Evolutionary conservation across 2,888 invertebrate genomes (phyloP), one percentile per base, ranked within the genome.

Genomic region (Plemyria rubiginata): DNA sequence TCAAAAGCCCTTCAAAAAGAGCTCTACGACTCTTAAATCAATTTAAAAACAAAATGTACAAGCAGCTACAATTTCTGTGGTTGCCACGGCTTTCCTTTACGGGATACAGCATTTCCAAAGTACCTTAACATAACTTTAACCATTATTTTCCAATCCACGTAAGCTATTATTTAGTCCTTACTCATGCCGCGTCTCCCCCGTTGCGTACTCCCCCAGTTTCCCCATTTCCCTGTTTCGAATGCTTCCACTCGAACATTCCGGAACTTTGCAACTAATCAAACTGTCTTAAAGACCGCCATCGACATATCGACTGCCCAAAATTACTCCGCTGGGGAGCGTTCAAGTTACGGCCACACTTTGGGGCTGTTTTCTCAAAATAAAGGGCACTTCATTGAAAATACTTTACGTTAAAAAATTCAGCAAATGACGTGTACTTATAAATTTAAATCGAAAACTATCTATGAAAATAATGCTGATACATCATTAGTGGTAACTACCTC

Each of bases 181-280:
- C 43, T 43, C 15, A 32, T 46, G 36, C 15, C 41, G 4, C 32
- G 11, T 54, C 38, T 28, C 64, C 60, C 28, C 40, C 48, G 52
- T 64, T 55, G 53, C 61, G 28, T 48, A 52, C 65, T 60, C 45
- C 54, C 45, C 46, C 36, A 12, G n/a, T 61, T 59, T 60, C 36
- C 51, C 41, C 32, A 50, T 60, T 58, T 65, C 50, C 65, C 58
- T 54, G 66, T 62, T 66, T 58, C 57, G 49, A 53, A 55, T 60
- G 60, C 49, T 59, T 50, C 54, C 45, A 62, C 63, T 67, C 60
- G 48, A 66, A 54, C 70, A 74, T 73, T 74, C 80, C 75, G 63
- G 67, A 82, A 86, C 74, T 86, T 85, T 75, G 76, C 77, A 87
- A 88, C 84, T 87, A 86, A 88, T 88, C 88, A 87, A 89, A 88